Conservation (phyloP, 2,113 vertebrate genomes). For the Scophthalmus maximus region DNA sequence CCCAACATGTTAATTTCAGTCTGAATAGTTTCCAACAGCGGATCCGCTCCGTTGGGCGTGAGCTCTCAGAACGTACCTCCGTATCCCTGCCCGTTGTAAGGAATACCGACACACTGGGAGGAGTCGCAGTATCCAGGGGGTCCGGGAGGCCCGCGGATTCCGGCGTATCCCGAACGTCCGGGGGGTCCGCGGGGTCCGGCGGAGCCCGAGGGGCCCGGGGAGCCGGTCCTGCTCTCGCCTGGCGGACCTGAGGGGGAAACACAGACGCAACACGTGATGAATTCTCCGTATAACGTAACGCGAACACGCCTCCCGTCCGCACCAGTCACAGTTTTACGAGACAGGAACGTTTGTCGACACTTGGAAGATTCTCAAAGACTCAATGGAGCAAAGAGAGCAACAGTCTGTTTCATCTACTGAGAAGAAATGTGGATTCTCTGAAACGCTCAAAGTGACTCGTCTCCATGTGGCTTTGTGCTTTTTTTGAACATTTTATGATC, state of each 20-base stretch:
- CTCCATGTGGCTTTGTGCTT: background rate
- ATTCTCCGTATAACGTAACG: too few relatives aligned
- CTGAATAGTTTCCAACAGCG: background rate
- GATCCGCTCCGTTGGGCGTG: too few relatives aligned
- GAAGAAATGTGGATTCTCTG: background rate
- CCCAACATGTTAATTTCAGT: slow-evolving; percentile 17
- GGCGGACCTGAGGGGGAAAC: slow-evolving; percentile 85
- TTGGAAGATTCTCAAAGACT: too few relatives aligned
- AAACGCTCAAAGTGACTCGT: background rate
- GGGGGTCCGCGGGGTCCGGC: slow-evolving; percentile 90
- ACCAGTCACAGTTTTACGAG: too few relatives aligned
- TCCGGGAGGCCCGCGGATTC: slow-evolving; percentile 91
- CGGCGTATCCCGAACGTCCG: slow-evolving; percentile 90
- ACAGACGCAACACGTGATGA: too few relatives aligned
- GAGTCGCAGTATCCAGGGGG: slow-evolving; percentile 97
- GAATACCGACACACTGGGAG: slow-evolving; percentile 95
- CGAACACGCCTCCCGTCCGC: too few relatives aligned
- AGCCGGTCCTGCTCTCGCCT: slow-evolving; percentile 92
- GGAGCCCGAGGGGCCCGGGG: slow-evolving; percentile 89
- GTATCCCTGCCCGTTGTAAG: slow-evolving; percentile 98
- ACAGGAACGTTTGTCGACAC: too few relatives aligned
- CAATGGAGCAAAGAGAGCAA: too few relatives aligned
- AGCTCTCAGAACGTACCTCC: slow-evolving; percentile 94
- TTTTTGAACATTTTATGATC: background rate
- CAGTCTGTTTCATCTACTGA: too few relatives aligned